Percentiles rank a stretch among this genome's conserved stretches.
Conservation (phyloP, 1,140 invertebrate genomes). For the Diorhabda elongata region DNA sequence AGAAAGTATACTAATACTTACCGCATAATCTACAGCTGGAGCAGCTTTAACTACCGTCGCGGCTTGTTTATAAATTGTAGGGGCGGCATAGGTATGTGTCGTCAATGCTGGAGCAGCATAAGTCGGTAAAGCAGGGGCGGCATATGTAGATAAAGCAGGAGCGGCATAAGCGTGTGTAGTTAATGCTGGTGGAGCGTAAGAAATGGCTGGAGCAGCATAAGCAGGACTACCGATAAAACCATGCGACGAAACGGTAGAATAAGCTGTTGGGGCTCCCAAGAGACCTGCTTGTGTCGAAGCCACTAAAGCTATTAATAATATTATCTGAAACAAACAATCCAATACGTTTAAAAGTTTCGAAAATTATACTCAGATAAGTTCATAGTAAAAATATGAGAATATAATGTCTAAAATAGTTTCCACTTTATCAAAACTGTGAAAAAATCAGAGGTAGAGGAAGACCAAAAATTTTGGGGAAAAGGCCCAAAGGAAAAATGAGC, state of each 20-base stretch:
- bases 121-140: conserved; percentile 3
- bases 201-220: conserved; percentile 13
- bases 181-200: conserved; percentile 6
- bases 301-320: conserved; percentile 15
- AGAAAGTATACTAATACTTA: conserved; percentile 14
- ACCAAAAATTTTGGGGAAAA: no score
- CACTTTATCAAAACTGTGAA: no score
- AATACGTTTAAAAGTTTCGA: no score
- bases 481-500: no score
- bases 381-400: no score
- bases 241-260: conserved; percentile 17
- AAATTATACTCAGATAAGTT: no score
- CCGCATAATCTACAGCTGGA: conserved; percentile 30
- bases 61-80: conserved; percentile 17
- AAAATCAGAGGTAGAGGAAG: no score
- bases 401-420: no score
- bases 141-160: conserved; percentile 10
- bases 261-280: conserved; percentile 20
- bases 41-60: conserved; percentile 27
- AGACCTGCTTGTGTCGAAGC: conserved; percentile 26
- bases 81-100: conserved; percentile 4
- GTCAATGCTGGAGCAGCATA: not conserved
- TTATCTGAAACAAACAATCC: conserved; percentile 17
- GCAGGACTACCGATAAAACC: conserved; percentile 14
- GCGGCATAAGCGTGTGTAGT: conserved; percentile 1